Percentiles rank a stretch among this genome's conserved stretches.
phyloP scores from a whole-genome alignment of 2,888 invertebrate species.

The Lithophane ornitopus region DNA sequence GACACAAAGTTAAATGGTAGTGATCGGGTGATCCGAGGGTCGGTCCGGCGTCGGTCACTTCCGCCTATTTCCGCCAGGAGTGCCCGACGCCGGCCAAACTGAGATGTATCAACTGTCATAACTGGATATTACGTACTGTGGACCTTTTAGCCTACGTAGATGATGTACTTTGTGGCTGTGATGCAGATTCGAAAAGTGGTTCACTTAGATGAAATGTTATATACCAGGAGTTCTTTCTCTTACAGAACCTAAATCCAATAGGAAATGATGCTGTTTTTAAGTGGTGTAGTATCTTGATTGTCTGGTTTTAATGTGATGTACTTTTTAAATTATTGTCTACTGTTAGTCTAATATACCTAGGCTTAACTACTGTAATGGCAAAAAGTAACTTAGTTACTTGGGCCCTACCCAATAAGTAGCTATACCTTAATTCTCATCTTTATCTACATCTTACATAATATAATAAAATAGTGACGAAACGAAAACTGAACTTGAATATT shows the following conservation, averaged over 20 bases:
- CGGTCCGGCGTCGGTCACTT: constrained; percentile 82
- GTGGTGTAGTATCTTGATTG: not conserved
- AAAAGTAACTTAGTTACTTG: not conserved
- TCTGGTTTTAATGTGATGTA: not conserved
- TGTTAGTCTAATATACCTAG: not conserved
- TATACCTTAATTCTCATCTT: not conserved
- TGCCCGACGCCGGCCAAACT: constrained; percentile 65
- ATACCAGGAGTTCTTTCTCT: not conserved
- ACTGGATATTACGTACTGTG: constrained; percentile 5
- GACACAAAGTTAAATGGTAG: constrained; percentile 49
- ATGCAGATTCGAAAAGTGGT: not conserved
- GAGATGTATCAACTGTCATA: constrained; percentile 45
- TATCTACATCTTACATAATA: too few species aligned
- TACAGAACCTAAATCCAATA: not conserved
- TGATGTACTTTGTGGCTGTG: too few species aligned
- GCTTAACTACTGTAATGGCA: not conserved
- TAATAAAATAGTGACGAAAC: too few species aligned
- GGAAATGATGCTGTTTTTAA: not conserved
- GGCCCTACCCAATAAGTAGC: not conserved
- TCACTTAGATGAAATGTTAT: not conserved
- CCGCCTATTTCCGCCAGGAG: constrained; percentile 80
- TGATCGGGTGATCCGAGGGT: constrained; percentile 66
- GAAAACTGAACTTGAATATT: too few species aligned
- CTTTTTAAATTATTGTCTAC: not conserved
- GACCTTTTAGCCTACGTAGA: not conserved